A percentile compares a stretch with the other conserved stretches of the same genome.
These are phyloP conservation scores for Peromyscus maniculatus DNA, from an alignment of 2,113 vertebrate species.

Conservation along the genomic window DNA sequence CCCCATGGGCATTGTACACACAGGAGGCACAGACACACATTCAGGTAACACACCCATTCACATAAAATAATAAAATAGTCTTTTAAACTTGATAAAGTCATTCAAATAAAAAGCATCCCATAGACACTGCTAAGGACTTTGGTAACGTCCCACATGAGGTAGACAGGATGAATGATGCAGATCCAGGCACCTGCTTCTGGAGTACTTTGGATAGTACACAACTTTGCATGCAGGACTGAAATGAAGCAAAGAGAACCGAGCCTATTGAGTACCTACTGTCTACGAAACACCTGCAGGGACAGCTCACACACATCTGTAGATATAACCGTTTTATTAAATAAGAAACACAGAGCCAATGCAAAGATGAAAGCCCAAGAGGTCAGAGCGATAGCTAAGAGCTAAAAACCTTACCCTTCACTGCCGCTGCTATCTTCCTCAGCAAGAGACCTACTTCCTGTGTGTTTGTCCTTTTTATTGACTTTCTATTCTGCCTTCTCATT, in stretches of 20 bases:
- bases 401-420: no score
- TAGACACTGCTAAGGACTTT: neutral
- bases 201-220: neutral
- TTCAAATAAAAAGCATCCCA: neutral
- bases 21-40: neutral
- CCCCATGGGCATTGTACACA: neutral
- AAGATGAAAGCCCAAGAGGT: no score
- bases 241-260: neutral
- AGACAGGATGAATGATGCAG: neutral
- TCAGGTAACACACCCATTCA: neutral
- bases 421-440: no score
- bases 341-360: no score
- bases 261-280: fast-evolving
- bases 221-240: neutral
- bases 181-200: neutral
- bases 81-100: neutral
- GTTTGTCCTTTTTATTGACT: no score
- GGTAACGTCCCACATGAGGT: neutral
- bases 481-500: no score
- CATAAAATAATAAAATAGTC: neutral
- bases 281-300: neutral
- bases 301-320: no score
- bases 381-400: no score
- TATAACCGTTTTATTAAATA: no score
- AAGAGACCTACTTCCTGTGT: no score